Percentiles rank a stretch among this genome's conserved stretches.
phyloP scores from a whole-genome alignment of 2,113 vertebrate genomes.

The Bungarus multicinctus region DNA sequence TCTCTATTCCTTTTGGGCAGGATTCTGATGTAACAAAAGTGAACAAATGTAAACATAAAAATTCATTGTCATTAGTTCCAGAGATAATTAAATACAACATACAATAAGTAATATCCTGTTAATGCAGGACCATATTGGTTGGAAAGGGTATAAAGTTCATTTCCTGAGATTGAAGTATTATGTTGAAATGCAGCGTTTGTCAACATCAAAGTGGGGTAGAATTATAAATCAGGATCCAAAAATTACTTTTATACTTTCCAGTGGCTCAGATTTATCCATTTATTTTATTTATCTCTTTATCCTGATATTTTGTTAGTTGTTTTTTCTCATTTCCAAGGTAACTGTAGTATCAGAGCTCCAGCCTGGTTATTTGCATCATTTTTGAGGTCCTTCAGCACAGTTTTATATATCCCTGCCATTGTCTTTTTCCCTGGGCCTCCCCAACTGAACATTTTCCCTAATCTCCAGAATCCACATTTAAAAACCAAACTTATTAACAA shows the following conservation, averaged over 20 bases:
- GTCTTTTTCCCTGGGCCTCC: background rate
- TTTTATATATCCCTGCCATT: background rate
- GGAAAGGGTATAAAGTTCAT: background rate
- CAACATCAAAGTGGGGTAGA: background rate
- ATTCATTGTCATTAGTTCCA: background rate
- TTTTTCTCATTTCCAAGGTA: background rate
- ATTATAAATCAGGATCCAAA: background rate
- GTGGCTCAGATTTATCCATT: background rate
- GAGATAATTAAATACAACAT: background rate
- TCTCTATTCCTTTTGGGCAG: background rate
- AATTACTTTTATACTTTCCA: background rate
- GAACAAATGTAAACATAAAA: background rate
- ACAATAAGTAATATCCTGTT: background rate
- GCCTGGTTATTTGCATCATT: background rate
- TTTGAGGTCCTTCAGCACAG: background rate
- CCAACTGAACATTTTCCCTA: background rate
- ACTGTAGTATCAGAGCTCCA: constrained; percentile 22
- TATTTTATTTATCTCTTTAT: background rate
- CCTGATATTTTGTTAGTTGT: constrained; percentile 7
- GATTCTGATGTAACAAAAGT: background rate
- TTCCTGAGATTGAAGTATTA: background rate
- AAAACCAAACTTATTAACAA: background rate
- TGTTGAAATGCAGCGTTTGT: background rate
- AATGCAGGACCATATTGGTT: background rate
- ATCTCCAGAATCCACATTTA: background rate